Base-by-base conservation (phyloP, 2,797 vertebrate genomes). In the Heliangelus exortis region DNA sequence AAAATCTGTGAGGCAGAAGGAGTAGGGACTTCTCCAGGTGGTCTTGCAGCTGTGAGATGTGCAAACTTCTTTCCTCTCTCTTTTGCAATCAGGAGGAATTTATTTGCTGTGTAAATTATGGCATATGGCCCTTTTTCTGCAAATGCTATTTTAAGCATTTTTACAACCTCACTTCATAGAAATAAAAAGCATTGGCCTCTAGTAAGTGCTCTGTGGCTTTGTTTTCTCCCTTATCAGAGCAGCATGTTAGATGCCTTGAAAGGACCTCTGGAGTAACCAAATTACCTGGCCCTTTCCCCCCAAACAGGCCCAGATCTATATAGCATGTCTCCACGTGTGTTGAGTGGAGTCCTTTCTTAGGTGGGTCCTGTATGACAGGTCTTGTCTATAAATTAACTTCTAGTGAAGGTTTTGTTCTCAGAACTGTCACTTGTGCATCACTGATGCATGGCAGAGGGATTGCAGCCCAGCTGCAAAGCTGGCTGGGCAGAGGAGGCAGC, bases 21-120 rank as follows among this genome's bases (percentile, higher is more conserved):
- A 53, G 15, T 6, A 50, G 23, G 25, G 61, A 55, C 34, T 84
- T 90, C 62, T 84, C 28, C n/a, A 36, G 83, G 80, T 87, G 84
- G 71, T 75, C 69, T 48, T 84, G 39, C 33, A 93, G 76, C 71
- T 92, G 85, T 66, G 73, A 72, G 45, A 59, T 86, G 58, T 91
- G 50, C 55, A 92, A 79, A 84, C 43, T 11, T 75, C 12, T 62
- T 96, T 87, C 34, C 43, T 77, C 89, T 62, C 39, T 20, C 43
- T 78, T 83, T 74, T 67, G 34, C 26, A 51, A 39, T 54, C 2
- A 7, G 34, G 31, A 89, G 71, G 87, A 83, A 47, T 85, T 36
- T 80, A 61, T 87, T 88, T 91, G 68, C 63, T 62, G 25, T 23
- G 14, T 84, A 89, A 95, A 79, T 55, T 19, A 71, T 80, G 67